Conservation (phyloP, 1,140 invertebrate species). For the Ceratina australensis region DNA sequence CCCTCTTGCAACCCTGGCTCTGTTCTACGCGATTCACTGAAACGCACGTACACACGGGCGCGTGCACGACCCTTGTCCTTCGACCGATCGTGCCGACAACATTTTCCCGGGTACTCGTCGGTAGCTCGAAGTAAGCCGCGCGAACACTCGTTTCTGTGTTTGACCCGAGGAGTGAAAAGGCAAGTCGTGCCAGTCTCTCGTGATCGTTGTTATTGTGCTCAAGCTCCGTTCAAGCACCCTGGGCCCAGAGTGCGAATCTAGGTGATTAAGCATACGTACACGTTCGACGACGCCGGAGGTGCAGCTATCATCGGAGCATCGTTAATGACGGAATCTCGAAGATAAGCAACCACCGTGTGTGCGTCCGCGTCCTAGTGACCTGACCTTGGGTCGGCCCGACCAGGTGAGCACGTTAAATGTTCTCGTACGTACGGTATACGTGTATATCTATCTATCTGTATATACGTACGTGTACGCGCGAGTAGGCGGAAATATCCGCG, state of each 20-base stretch:
- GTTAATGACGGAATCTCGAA: background rate
- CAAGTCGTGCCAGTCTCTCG: conserved; percentile 20
- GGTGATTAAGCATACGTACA: background rate
- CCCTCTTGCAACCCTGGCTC: conserved; percentile 34
- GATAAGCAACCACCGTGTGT: conserved; percentile 34
- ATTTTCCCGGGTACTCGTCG: background rate
- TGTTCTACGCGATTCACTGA: conserved; percentile 13
- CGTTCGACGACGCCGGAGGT: background rate
- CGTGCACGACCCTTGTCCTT: conserved; percentile 1
- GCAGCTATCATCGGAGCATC: conserved; percentile 1
- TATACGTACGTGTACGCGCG: background rate
- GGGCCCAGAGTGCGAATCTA: background rate
- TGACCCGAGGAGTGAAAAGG: conserved; percentile 22
- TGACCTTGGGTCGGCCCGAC: conserved; percentile 73
- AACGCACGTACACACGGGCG: conserved; percentile 7
- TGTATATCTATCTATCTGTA: background rate
- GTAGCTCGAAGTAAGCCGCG: background rate
- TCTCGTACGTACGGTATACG: background rate
- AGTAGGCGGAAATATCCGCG: too few relatives aligned
- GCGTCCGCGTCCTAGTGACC: conserved; percentile 70
- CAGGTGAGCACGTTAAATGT: conserved; percentile 63
- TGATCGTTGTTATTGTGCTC: conserved; percentile 24
- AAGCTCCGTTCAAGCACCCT: background rate
- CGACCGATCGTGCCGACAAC: conserved; percentile 6
- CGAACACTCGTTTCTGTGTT: background rate